Evolutionary conservation across 2,888 invertebrate genomes (phyloP).

Genomic region (Galerucella nymphaeae): DNA sequence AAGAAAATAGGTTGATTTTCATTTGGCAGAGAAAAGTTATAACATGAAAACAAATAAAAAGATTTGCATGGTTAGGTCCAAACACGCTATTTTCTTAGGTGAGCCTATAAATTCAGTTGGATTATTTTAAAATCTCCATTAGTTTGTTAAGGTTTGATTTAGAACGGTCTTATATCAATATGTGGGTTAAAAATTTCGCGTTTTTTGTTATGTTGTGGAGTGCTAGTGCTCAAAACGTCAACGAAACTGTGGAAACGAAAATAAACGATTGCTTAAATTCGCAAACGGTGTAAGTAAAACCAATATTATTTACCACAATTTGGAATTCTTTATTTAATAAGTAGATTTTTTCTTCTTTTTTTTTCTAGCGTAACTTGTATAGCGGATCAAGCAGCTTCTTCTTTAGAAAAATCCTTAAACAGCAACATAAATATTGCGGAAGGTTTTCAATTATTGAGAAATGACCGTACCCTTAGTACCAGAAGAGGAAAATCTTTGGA

Average conservation of each 20-base stretch:
- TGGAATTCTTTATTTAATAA: too few relatives aligned
- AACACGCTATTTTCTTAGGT: constrained; percentile 42
- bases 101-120: constrained; percentile 45
- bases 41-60: constrained; percentile 27
- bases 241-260: not conserved
- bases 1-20: constrained; percentile 42
- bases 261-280: constrained; percentile 23
- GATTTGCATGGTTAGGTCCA: constrained; percentile 40
- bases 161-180: constrained; percentile 21
- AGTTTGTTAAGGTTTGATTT: constrained; percentile 17
- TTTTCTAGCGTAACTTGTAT: constrained; percentile 55
- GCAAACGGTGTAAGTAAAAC: constrained; percentile 21
- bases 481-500: constrained; percentile 45
- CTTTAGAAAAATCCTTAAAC: constrained; percentile 58
- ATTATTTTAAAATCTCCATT: constrained; percentile 35
- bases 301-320: not conserved
- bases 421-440: constrained; percentile 58
- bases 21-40: constrained; percentile 39
- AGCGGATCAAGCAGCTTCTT: constrained; percentile 56
- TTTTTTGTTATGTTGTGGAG: constrained; percentile 36
- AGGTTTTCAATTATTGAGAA: constrained; percentile 56
- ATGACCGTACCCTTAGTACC: constrained; percentile 49
- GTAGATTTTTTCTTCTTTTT: too few relatives aligned
- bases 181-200: constrained; percentile 37
- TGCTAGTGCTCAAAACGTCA: constrained; percentile 15